phyloP scores from a whole-genome alignment of 1,140 invertebrate species.

The Luehdorfia chinensis region DNA sequence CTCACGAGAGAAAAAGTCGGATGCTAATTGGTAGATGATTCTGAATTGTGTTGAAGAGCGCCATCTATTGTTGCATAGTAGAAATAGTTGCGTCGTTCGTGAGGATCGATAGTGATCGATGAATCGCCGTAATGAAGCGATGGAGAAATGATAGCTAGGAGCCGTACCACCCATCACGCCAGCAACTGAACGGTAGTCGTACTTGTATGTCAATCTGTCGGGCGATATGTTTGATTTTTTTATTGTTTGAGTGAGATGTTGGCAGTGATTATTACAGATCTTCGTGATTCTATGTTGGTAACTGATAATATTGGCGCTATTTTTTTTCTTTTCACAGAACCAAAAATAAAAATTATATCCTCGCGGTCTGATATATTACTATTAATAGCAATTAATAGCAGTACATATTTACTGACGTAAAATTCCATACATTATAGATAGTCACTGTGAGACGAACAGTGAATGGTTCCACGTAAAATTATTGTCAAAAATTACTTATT shows the following conservation, averaged over 20 bases:
- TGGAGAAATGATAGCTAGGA: conserved; percentile 39
- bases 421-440: too few relatives aligned
- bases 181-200: conserved; percentile 62
- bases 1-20: conserved; percentile 27
- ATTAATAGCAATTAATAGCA: too few relatives aligned
- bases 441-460: too few relatives aligned
- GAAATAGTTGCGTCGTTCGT: conserved; percentile 62
- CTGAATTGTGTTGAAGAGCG: conserved; percentile 66
- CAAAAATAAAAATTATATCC: too few relatives aligned
- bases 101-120: conserved; percentile 65
- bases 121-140: conserved; percentile 58
- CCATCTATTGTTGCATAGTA: conserved; percentile 74
- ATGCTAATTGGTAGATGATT: conserved; percentile 71
- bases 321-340: too few relatives aligned
- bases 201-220: conserved; percentile 37
- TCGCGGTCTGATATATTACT: too few relatives aligned
- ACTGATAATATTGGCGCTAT: too few relatives aligned
- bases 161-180: conserved; percentile 55
- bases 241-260: conserved; percentile 47
- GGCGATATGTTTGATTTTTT: conserved; percentile 41
- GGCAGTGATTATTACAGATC: conserved; percentile 24
- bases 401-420: too few relatives aligned
- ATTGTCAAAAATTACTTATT: too few relatives aligned
- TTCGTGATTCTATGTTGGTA: too few relatives aligned
- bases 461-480: too few relatives aligned